A percentile compares a stretch with the other conserved stretches of the same genome.
Evolutionary conservation across 2,888 invertebrate genomes (phyloP).

Genomic region (Lycophotia porphyrea): DNA sequence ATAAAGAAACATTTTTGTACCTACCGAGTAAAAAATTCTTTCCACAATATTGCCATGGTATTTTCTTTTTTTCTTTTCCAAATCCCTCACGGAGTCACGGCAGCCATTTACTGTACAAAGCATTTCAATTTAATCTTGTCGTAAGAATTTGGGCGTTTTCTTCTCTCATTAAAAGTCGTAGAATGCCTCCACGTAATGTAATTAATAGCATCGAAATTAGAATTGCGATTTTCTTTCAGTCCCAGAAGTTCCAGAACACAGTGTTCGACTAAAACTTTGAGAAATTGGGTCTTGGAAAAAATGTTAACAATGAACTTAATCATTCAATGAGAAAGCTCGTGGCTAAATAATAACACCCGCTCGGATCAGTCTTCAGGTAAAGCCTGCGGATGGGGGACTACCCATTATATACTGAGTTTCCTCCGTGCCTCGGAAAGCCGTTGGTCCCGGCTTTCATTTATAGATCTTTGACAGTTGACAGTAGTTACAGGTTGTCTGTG

Average conservation of each 20-base stretch:
- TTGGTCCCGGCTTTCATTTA: too few relatives aligned
- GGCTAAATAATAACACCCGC: too few relatives aligned
- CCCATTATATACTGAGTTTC: too few relatives aligned
- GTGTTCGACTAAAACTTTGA: neutral
- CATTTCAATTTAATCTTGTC: slow-evolving; percentile 55
- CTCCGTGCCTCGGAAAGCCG: too few relatives aligned
- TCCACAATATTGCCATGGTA: slow-evolving; percentile 19
- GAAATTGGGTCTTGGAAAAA: neutral
- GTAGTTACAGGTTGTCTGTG: too few relatives aligned
- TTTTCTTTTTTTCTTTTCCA: slow-evolving; percentile 46
- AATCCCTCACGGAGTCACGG: slow-evolving; percentile 39
- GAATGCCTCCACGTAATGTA: slow-evolving; percentile 56
- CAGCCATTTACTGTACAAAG: slow-evolving; percentile 49
- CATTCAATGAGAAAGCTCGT: too few relatives aligned
- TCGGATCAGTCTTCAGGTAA: too few relatives aligned
- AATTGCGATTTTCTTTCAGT: slow-evolving; percentile 24
- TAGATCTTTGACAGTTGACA: too few relatives aligned
- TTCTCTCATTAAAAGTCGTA: slow-evolving; percentile 61
- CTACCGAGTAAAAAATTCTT: slow-evolving; percentile 13
- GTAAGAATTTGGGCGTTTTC: slow-evolving; percentile 49
- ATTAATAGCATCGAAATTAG: slow-evolving; percentile 46
- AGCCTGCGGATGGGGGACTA: too few relatives aligned
- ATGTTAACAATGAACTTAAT: too few relatives aligned
- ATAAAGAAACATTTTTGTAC: slow-evolving; percentile 5
- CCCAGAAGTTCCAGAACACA: neutral